Base-by-base conservation (phyloP, 2,888 invertebrate species). In the Lycaena phlaeas region DNA sequence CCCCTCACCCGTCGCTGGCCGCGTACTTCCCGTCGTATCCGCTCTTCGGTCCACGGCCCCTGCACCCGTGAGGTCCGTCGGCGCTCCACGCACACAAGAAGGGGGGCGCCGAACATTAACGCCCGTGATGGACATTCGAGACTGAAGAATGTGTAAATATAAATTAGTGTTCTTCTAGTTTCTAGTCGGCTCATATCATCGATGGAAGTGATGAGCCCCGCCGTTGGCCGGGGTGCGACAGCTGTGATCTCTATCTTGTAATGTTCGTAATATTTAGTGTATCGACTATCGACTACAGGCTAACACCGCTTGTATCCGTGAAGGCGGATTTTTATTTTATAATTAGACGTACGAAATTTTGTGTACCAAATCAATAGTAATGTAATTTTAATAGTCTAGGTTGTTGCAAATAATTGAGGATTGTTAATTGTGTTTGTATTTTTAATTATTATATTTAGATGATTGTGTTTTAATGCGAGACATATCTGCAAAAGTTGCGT, bases 21-120 rank as follows among this genome's bases (percentile, higher is more conserved):
- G 93, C 93, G 27, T 94, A 94, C 71, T 93, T 95, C 68, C 93
- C 95, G 1, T 95, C 95, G 15, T 96, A 96, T 71, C 91, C 94
- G 27, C 77, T 96, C 46, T 96, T 96, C 65, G 93, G 93, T 2
- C 93, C 93, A 25, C 87, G 94, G 51, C 75, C 81, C 9, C 72
- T 85, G 52, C 85, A 85, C 60, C 87, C 94, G 63, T 93, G 94
- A 56, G 91, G 93, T 46, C 89, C 92, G 41, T 89, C 90, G 63
- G 89, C 90, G 62, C 89, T 90, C 88, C 92, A 92, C 85, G 89
- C 90, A 64, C 90, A 90, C 85, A 85, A 79, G 72, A 84, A 75
- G 63, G 77, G 78, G 78, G 77, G 84, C 78, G 79, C 85, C 77
- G 79, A 79, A 51, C 74, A 72, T 64, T 82, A 81, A 84, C 74